Evolutionary conservation across 2,113 vertebrate species (phyloP).

Genomic region (Hippolais icterina): DNA sequence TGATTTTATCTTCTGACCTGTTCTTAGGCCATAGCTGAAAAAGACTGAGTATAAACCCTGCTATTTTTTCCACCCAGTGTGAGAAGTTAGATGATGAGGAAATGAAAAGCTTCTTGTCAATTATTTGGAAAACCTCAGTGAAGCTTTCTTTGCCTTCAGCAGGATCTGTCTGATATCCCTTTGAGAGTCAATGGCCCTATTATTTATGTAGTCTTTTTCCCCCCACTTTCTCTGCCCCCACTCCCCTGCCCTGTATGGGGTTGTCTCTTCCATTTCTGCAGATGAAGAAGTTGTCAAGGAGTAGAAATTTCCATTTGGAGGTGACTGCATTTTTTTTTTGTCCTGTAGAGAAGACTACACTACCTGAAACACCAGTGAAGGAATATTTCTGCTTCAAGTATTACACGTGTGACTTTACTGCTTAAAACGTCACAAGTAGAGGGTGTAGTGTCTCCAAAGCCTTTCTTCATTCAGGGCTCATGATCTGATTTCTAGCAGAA

Average conservation of each 20-base stretch:
- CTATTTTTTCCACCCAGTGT: background rate
- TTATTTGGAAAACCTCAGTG: background rate
- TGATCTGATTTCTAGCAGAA: background rate
- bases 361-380: background rate
- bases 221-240: background rate
- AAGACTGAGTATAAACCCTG: background rate
- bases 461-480: background rate
- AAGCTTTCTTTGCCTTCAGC: background rate
- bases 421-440: background rate
- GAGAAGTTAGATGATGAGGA: background rate
- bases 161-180: background rate
- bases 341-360: background rate
- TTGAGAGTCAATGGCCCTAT: background rate
- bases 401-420: background rate
- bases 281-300: background rate
- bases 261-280: background rate
- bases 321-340: background rate
- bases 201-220: rapidly evolving
- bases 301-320: background rate
- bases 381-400: background rate
- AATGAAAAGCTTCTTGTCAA: background rate
- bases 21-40: background rate
- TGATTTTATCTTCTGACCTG: background rate
- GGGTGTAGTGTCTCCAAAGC: background rate
- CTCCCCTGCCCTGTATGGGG: too few relatives aligned